Base-by-base conservation (phyloP, 2,888 invertebrate genomes). In the Caenorhabditis plicata region DNA sequence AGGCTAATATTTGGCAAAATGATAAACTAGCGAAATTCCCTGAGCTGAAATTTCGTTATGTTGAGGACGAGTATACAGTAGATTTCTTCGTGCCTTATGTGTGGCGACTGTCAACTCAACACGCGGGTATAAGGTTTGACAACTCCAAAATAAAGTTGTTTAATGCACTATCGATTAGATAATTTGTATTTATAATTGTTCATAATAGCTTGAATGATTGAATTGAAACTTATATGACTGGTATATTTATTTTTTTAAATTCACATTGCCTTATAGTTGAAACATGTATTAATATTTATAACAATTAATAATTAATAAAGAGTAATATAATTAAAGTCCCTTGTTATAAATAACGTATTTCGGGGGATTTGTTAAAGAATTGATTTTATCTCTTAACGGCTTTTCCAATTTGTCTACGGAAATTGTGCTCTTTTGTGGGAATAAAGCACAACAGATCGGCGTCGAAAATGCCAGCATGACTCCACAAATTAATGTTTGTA, bases 11-110 rank as follows among this genome's bases (percentile, higher is more conserved):
- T 81, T 96, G 95, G 91, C 90, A 93, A 38, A 89, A 88, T 71
- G 94, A 96, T 82, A 87, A 92, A 71, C 85, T 96, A 66, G 89
- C 91, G 91, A 96, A 95, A 88, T 95, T 96, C 83, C 96, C 96
- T 0, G 96, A 96, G 79, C 84, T 98, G 40, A 96, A 95, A 83
- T 98, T 98, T 85, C 92, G 67, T 70, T 98, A 98, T 81, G 96
- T 98, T 0, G 98, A 99, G 83, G 98, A 99, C 83, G 96, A 96
- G 68, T 88, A 90, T 53, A 96, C 96, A 0, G 96, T 96, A 82
- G 95, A 96, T 80, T 98, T 98, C 85, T 98, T 99, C 85, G 92
- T 96, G 71, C 98, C 98, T 0, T 98, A 99, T 82, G 91, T 96
- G 22, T 98, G 98, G 98, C 90, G 90, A 83, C 53, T 73, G 32